Conservation (phyloP, 2,113 vertebrate species). For the Leptosomus discolor region DNA sequence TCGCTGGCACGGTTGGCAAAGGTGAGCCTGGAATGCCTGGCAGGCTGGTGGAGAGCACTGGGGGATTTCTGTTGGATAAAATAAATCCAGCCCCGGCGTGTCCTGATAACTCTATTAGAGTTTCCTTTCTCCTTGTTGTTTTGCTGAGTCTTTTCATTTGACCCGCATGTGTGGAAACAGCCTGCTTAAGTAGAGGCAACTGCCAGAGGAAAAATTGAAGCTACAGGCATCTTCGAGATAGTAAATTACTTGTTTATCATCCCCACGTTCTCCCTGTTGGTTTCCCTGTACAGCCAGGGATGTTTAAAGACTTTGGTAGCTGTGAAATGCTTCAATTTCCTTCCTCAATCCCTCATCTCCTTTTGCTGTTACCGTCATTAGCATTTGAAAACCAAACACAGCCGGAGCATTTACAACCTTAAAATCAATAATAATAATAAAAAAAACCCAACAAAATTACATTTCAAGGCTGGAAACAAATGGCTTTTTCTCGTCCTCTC, state of each 20-base stretch:
- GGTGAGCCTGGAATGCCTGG: fast-evolving
- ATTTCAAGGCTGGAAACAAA: background rate
- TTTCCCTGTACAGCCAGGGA: background rate
- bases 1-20: fast-evolving
- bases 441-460: background rate
- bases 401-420: background rate
- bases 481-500: background rate
- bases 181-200: background rate
- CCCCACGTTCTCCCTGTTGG: background rate
- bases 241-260: background rate
- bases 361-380: background rate
- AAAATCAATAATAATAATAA: background rate
- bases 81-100: background rate
- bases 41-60: background rate
- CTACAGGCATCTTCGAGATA: background rate
- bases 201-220: background rate
- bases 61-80: background rate
- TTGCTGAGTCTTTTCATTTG: background rate
- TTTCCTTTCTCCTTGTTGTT: background rate
- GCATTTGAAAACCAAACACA: constrained; percentile 3
- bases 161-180: background rate
- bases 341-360: background rate
- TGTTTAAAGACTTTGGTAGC: background rate
- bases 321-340: constrained; percentile 14
- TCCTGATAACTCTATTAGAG: background rate